These are phyloP conservation scores for Austrolebias charrua DNA, from an alignment of 2,797 vertebrate species.

Conservation along the genomic window DNA sequence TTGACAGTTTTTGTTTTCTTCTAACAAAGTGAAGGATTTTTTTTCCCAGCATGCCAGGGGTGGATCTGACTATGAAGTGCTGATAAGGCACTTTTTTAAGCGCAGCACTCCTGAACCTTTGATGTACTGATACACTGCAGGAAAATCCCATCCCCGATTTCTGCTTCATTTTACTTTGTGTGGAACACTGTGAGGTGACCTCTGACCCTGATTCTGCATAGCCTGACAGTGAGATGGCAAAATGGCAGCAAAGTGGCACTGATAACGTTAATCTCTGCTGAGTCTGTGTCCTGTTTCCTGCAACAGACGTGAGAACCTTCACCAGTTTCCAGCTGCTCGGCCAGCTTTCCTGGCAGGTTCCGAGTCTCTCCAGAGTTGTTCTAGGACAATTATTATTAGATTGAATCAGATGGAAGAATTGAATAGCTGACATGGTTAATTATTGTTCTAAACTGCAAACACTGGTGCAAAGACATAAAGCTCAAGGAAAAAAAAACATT, in stretches of 20 bases:
- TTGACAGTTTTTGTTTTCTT: conserved; percentile 54
- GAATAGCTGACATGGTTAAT: neutral
- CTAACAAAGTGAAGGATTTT: conserved; percentile 54
- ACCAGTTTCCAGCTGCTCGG: conserved; percentile 37
- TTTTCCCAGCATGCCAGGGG: conserved; percentile 7
- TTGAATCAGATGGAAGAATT: neutral
- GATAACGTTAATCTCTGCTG: conserved; percentile 56
- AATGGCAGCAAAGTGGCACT: conserved; percentile 29
- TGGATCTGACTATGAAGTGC: conserved; percentile 32
- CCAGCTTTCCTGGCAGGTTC: conserved; percentile 6
- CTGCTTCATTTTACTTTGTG: conserved; percentile 25
- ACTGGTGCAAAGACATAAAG: neutral
- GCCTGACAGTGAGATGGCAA: conserved; percentile 32
- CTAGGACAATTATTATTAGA: too few species aligned
- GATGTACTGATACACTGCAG: conserved; percentile 48
- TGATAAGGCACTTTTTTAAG: conserved; percentile 61
- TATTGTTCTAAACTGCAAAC: neutral
- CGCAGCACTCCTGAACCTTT: conserved; percentile 37
- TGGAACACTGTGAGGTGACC: conserved; percentile 58
- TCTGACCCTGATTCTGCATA: conserved; percentile 49
- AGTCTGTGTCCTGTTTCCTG: conserved; percentile 73
- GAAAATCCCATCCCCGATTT: conserved; percentile 46
- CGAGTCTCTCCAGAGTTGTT: conserved; percentile 17
- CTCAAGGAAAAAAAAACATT: conserved; percentile 9
- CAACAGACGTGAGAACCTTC: conserved; percentile 18